A percentile compares a stretch with the other conserved stretches of the same genome.
Evolutionary conservation across 1,140 invertebrate species (phyloP).

Genomic region (Glossosoma conforme): DNA sequence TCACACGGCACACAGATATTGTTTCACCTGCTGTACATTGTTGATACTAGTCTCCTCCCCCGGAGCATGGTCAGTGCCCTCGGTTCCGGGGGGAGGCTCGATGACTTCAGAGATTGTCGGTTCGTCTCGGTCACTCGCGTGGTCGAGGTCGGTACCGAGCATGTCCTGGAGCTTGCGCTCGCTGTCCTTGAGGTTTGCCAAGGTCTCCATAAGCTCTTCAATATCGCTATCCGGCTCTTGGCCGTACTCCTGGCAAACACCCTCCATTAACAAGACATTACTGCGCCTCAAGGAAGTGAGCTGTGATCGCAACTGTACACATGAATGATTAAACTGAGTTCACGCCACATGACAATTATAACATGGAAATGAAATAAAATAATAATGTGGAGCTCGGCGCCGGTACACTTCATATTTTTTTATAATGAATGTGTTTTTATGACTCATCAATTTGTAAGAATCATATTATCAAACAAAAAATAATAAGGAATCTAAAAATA

Average conservation of each 20-base stretch:
- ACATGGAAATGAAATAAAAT: no score
- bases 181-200: constrained; percentile 48
- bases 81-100: background rate
- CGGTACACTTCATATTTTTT: no score
- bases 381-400: no score
- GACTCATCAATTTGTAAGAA: no score
- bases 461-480: no score
- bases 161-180: constrained; percentile 44
- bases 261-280: constrained; percentile 24
- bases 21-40: no score
- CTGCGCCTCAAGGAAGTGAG: constrained; percentile 16
- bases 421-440: no score
- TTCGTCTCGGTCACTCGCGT: constrained; percentile 33
- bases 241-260: constrained; percentile 23
- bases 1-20: no score
- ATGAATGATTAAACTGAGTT: constrained; percentile 7
- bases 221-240: constrained; percentile 17
- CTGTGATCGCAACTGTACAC: constrained; percentile 20
- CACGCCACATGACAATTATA: no score
- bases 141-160: constrained; percentile 36
- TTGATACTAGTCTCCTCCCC: no score
- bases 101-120: background rate
- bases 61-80: no score
- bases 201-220: constrained; percentile 42
- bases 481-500: no score